Base-by-base conservation (phyloP, 2,797 vertebrate genomes). In the Myotis planiceps region DNA sequence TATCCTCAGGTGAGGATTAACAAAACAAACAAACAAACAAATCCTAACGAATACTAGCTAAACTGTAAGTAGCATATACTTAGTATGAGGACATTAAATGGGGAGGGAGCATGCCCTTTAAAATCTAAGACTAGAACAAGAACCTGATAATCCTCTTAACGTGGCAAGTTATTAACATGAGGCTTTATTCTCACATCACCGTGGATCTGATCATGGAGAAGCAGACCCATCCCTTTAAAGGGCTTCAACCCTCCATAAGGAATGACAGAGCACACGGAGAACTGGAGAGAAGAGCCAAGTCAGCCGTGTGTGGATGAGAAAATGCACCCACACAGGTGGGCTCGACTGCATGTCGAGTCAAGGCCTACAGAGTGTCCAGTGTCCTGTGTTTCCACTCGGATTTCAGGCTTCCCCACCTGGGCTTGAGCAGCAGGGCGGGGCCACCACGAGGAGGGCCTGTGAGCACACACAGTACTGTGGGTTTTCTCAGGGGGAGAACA, bases 201-300 rank as follows among this genome's bases (percentile, higher is more conserved):
- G 12, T 58, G 21, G 34, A 9, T 21, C 63, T 42, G 29, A 3
- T 15, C 16, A 14, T 15, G 32, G 0, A 65, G 25, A 0, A 66
- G 55, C 25, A 68, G 18, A 80, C 14, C n/a, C n/a, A 37, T 37
- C 9, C 16, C 37, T 14, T 18, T 14, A 1, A 21, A 19, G 6
- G 27, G 66, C 45, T 12, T 27, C 37, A 34, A 12, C 3, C 25
- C 37, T 14, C 14, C 25, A 7, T 3, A 63, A 16, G 47, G 27
- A 65, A 27, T 0, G 27, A 23, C 32, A 47, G 19, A 8, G 5
- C 68, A 39, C 0, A 9, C 0, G 2, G 25, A 16, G 10, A 18
- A 39, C 39, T 25, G 10, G 13, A 2, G 42, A 83, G 9, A 68
- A 19, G 27, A n/a, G 29, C 55, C 4, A 1, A 12, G 9, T 27